Percentiles rank a stretch among this genome's conserved stretches.
Conservation (phyloP, 2,113 vertebrate genomes). For the Passer domesticus region DNA sequence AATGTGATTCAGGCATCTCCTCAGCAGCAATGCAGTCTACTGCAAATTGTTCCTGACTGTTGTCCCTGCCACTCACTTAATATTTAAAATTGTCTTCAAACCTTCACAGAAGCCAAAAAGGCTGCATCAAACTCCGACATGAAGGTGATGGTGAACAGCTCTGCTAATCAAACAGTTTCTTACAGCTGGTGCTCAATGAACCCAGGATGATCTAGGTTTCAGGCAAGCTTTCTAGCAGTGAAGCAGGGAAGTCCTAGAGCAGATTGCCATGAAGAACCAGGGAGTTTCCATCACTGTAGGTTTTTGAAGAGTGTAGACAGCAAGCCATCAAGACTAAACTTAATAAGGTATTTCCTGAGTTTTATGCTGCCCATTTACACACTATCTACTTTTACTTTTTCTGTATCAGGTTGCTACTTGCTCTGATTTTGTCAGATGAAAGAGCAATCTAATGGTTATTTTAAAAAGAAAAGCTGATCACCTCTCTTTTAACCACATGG, state of each 20-base stretch:
- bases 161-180: background rate
- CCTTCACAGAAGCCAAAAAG: background rate
- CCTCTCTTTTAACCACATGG: background rate
- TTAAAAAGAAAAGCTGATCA: background rate
- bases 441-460: background rate
- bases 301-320: background rate
- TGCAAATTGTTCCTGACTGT: background rate
- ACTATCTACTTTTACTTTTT: background rate
- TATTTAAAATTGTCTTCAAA: background rate
- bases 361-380: background rate
- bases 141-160: background rate
- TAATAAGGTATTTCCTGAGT: background rate
- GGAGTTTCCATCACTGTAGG: background rate
- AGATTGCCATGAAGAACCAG: background rate
- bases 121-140: background rate
- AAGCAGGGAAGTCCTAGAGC: background rate
- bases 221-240: background rate
- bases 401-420: background rate
- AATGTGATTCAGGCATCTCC: background rate
- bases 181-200: background rate
- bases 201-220: background rate
- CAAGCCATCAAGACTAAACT: background rate
- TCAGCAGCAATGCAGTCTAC: background rate
- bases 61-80: background rate
- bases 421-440: background rate